Base-by-base conservation (phyloP, 2,888 invertebrate genomes). In the Apomyelois bistriatella region DNA sequence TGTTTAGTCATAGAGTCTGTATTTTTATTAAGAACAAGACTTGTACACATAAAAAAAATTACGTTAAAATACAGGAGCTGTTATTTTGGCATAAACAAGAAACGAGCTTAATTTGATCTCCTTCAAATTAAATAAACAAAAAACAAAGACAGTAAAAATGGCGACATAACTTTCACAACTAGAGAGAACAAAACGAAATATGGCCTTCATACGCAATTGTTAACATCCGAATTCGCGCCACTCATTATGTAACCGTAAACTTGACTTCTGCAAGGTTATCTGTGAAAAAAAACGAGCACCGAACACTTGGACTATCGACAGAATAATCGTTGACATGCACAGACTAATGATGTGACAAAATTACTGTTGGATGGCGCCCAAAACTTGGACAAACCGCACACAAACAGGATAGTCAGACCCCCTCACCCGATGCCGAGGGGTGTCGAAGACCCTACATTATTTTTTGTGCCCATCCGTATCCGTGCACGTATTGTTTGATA, bases 401-500 rank as follows among this genome's bases (percentile, higher is more conserved):
- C 59, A 58, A 56, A 59, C 58, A 7, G 16, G 16, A 46, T 32
- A 46, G 46, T 1, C 41, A 57, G 48, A 48, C 46, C 50, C 50
- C 51, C 42, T 6, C 10, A 32, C 32, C 32, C 32, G 22, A 36
- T 41, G 37, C 46, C 47, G 58, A 57, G 58, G 61, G 59, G 53
- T 53, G 53, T 56, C 56, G 51, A 52, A 46, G 49, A 55, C 53
- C 53, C 61, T 64, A 73, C 71, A 55, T 54, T 62, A 65, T 69
- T 69, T 73, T 74, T 63, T 63, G 61, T 49, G 52, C 35, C 62
- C 61, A 59, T 56, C 41, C 58, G 42, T 64, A 57, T 56, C 55
- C 59, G 56, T 65, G 66, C 61, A 58, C 57, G 64, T 66, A 71
- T 76, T 77, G 72, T 78, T 76, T 73, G 76, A 76, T 79, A 74